A percentile compares a stretch with the other conserved stretches of the same genome.
phyloP scores from a whole-genome alignment of 1,140 invertebrate species.

The Holotrichia oblita region DNA sequence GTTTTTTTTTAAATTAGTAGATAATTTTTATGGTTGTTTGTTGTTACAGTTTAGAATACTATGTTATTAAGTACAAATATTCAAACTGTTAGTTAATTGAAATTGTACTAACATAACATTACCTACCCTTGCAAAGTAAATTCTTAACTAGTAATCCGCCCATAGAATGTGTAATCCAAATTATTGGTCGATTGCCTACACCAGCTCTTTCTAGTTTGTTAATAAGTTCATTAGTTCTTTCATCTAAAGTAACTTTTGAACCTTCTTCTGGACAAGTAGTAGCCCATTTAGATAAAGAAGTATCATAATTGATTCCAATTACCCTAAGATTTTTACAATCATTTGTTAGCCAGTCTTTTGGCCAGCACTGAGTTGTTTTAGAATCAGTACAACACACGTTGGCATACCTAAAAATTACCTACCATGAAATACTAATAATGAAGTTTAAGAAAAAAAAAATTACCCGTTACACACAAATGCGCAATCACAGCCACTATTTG shows the following conservation, averaged over 20 bases:
- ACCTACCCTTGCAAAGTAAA: constrained; percentile 69
- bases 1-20: no score
- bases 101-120: no score
- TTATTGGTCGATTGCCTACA: constrained; percentile 75
- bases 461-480: constrained; percentile 63
- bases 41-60: no score
- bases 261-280: constrained; percentile 63
- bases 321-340: constrained; percentile 71
- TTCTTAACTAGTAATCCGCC: constrained; percentile 85
- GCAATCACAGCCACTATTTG: constrained; percentile 61
- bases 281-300: constrained; percentile 72
- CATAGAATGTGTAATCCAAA: constrained; percentile 89
- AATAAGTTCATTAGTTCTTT: constrained; percentile 71
- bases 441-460: no score
- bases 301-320: constrained; percentile 74
- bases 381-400: neutral
- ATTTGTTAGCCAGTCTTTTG: constrained; percentile 81
- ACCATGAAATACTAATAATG: constrained; percentile 25
- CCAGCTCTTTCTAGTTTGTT: constrained; percentile 72
- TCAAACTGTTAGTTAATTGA: no score
- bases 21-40: no score
- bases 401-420: constrained; percentile 27
- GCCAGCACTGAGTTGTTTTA: constrained; percentile 74
- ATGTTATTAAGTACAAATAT: no score
- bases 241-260: constrained; percentile 64